Percentiles rank a stretch among this genome's conserved stretches.
Conservation (phyloP, 1,140 invertebrate genomes). For the Eriosoma lanigerum region DNA sequence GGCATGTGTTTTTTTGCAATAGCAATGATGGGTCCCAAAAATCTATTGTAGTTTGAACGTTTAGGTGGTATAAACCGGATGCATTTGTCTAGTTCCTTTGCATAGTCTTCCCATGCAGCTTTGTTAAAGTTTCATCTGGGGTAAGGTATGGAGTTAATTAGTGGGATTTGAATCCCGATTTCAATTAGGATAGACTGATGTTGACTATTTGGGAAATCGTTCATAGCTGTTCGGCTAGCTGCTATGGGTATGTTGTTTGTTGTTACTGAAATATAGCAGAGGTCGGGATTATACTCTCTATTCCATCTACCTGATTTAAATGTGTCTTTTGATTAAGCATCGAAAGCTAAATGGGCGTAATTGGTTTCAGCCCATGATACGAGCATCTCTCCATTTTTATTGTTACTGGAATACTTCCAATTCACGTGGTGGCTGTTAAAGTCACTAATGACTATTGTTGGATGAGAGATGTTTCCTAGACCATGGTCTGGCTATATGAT, state of each 20-base stretch:
- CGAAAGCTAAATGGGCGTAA: conserved; percentile 56
- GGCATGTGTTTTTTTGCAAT: conserved; percentile 39
- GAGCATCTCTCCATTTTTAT: conserved; percentile 22
- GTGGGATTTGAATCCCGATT: conserved; percentile 34
- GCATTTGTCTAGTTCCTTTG: conserved; percentile 39
- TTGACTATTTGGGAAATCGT: too few species aligned
- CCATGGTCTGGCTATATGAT: not conserved
- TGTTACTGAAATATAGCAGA: conserved; percentile 37
- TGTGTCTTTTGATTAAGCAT: conserved; percentile 45
- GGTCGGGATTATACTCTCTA: conserved; percentile 45
- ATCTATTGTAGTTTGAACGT: conserved; percentile 49
- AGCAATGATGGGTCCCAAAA: conserved; percentile 22
- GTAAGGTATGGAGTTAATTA: conserved; percentile 39
- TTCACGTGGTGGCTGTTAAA: conserved; percentile 48
- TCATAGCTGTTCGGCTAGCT: not conserved
- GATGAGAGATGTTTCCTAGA: conserved; percentile 23
- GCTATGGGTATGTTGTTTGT: not conserved
- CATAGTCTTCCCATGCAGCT: conserved; percentile 31
- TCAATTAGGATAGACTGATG: too few species aligned
- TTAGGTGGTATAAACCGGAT: conserved; percentile 48
- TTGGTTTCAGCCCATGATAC: too few species aligned
- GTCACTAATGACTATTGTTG: conserved; percentile 46
- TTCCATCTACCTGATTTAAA: conserved; percentile 52
- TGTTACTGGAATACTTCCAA: too few species aligned
- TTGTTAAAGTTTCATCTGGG: conserved; percentile 50